Evolutionary conservation across 35 echinoderm and acorn worm species (phyloP), one percentile per base, ranked within the genome.

Genomic region (Anneissia japonica): DNA sequence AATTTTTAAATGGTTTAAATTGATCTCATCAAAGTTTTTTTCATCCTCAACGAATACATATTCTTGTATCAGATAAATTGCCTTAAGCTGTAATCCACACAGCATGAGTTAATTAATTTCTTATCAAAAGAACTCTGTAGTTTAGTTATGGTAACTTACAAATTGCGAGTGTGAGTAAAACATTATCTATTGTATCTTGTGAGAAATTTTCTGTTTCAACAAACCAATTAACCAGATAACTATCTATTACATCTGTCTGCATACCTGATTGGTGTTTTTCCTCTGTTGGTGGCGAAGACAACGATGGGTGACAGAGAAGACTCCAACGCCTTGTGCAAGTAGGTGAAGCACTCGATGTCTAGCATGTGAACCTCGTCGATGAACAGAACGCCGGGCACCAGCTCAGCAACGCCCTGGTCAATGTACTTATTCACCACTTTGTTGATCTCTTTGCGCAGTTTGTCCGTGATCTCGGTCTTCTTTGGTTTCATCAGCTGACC

Each of bases 341-440:
- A 99, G 3, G 96, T 99, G 87, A 99, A 99, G 75, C 92, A 94
- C 76, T 99, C 96, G 30, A 99, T 99, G 77, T 99, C 96, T 86
- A 99, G 76, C 96, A 99, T 93, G 77, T 99, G 96, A 43, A 99
- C 96, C 83, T 99, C 96, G 84, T 99, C 96, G 19, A 99, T 84
- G 36, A 99, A 99, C 13, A 99, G 82, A 21, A 99, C 96, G 4
- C 96, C 96, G 4, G 96, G 96, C 9, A 99, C 96, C 34, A 99
- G 79, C 39, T 99, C 96, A 31, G 96, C 96, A 35, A 99, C 96
- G 43, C 96, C 96, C 80, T 93, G 93, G 79, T 99, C 96, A 74
- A 99, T 99, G 96, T 99, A 99, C 84, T 99, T 99, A 82, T 99
- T 99, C 55, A 99, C 96, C 3, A 99, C 96, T 82, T 99, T 99